These are phyloP conservation scores for Xylota sylvarum DNA, from an alignment of 2,888 invertebrate species.

Conservation along the genomic window DNA sequence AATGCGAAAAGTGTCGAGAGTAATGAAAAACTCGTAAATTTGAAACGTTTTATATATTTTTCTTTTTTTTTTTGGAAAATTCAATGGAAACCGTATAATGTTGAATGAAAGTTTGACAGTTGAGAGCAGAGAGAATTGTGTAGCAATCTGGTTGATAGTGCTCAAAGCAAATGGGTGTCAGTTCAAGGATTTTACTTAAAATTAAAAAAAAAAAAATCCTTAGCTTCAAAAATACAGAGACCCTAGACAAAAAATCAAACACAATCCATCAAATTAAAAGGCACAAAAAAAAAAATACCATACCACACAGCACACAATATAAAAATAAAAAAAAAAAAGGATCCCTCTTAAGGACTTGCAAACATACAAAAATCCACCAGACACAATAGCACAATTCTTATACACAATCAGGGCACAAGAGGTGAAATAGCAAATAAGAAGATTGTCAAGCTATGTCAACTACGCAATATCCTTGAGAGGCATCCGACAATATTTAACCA, in stretches of 20 bases:
- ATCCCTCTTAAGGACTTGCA: slow-evolving; percentile 20
- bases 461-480: slow-evolving; percentile 40
- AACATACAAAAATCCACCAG: slow-evolving; percentile 21
- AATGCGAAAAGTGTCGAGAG: not conserved
- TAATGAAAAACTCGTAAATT: slow-evolving; percentile 17
- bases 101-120: not conserved
- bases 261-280: slow-evolving; percentile 10
- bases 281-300: not conserved
- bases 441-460: slow-evolving; percentile 40
- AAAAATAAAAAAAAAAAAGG: not conserved
- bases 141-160: too few relatives aligned
- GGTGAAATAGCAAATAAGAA: slow-evolving; percentile 18
- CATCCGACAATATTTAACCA: slow-evolving; percentile 38
- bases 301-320: not conserved
- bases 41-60: slow-evolving; percentile 26
- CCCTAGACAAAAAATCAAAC: not conserved
- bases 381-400: slow-evolving; percentile 19
- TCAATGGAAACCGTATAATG: not conserved
- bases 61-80: slow-evolving; percentile 28
- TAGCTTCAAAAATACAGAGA: not conserved
- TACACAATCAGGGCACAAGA: slow-evolving; percentile 32
- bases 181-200: not conserved
- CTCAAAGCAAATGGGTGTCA: not conserved
- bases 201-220: not conserved
- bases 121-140: slow-evolving; percentile 6